Evolutionary conservation across 2,113 vertebrate genomes (phyloP).

Genomic region (Trichomycterus rosablanca): DNA sequence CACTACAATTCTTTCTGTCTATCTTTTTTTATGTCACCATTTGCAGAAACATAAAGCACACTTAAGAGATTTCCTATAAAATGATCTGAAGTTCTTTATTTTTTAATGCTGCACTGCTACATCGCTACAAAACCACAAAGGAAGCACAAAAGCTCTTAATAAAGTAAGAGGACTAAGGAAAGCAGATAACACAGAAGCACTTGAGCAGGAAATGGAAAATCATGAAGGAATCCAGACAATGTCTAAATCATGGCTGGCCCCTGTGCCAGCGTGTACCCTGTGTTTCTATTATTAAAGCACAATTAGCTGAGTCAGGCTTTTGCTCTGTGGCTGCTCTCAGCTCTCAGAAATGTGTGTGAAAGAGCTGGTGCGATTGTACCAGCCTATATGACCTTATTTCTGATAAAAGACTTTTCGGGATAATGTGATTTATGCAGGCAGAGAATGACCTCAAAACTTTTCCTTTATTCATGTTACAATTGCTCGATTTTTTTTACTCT

Average conservation of each 20-base stretch:
- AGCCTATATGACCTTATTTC: conserved; percentile 65
- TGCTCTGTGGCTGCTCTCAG: conserved; percentile 56
- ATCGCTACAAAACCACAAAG: conserved; percentile 20
- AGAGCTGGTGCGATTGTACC: conserved; percentile 60
- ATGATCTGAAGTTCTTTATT: conserved; percentile 32
- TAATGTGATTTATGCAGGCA: conserved; percentile 66
- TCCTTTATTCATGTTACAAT: conserved; percentile 41
- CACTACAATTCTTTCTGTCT: too few species aligned
- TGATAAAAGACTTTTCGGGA: conserved; percentile 57
- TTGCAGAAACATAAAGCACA: background rate
- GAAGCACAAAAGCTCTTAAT: conserved; percentile 31
- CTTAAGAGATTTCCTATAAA: background rate
- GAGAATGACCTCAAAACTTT: conserved; percentile 61
- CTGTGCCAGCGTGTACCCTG: conserved; percentile 51
- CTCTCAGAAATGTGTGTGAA: conserved; percentile 53
- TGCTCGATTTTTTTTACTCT: background rate
- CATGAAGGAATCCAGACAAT: conserved; percentile 27
- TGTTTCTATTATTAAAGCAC: conserved; percentile 64
- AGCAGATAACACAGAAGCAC: conserved; percentile 38
- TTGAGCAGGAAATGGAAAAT: conserved; percentile 9
- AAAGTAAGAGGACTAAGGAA: conserved; percentile 27
- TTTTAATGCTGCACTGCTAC: conserved; percentile 17
- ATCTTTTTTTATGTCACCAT: too few species aligned
- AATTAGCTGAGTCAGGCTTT: conserved; percentile 63
- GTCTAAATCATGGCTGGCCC: conserved; percentile 38